Evolutionary conservation across 1,140 invertebrate genomes (phyloP), one percentile per base, ranked within the genome.

Genomic region (Conus ventricosus): DNA sequence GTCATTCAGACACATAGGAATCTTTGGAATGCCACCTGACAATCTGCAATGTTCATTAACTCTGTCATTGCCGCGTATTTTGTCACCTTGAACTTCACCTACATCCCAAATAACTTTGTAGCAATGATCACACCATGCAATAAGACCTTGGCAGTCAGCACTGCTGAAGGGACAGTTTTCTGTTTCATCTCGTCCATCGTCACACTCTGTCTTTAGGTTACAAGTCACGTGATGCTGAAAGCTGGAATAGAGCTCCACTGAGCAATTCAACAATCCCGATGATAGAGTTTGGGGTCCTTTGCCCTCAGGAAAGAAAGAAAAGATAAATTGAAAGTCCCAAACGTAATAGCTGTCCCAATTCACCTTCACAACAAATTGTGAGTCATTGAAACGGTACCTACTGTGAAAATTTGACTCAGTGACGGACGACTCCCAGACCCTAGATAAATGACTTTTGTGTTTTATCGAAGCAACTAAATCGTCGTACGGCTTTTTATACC

Each of bases 111-210:
- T 20, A n/a, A 71, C 11, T 71, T 71, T 71, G 67, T 71, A 78
- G 39, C 76, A 78, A 3, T 3, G 25, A 25, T 6, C 76, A 51
- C 76, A 27, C 17, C 10, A 39, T 4, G 57, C 84, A 15, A 85
- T 60, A 10, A 51, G 17, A 8, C 84, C 84, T 6, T 63, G 17
- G 39, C 84, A 85, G 25, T 54, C 23, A 11, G 57, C 17, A 53
- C 84, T 85, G 84, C 84, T 85, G 84, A 67, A 85, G 63, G 84
- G 84, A 85, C 84, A 85, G 84, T 85, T 60, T 53, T 54, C 20
- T 17, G 15, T 25, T 71, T 85, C 84, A 27, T 85, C 84, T 27
- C 55, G 57, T 71, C n/a, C 84, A 39, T 55, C 84, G 5, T 85
- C 6, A 53, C 84, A 85, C 84, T 85, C 84, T 67, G 60, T 17